phyloP scores from a whole-genome alignment of 2,888 invertebrate genomes.

The Cataglyphis rosenhaueri region DNA sequence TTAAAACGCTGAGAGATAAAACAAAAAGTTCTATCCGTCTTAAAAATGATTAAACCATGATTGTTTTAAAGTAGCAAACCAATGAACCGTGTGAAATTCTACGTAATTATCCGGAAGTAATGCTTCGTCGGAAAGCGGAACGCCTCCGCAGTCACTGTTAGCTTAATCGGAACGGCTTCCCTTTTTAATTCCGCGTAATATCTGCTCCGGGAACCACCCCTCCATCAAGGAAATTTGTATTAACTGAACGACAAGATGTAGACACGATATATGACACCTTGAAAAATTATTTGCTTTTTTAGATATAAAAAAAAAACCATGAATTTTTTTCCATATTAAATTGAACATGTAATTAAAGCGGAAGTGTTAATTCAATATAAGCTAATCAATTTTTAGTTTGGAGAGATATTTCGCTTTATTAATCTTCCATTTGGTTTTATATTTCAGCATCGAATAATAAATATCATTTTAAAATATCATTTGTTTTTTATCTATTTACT shows the following conservation, averaged over 20 bases:
- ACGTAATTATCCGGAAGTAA: conserved; percentile 73
- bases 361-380: background rate
- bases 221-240: conserved; percentile 29
- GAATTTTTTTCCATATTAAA: background rate
- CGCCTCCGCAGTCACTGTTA: conserved; percentile 54
- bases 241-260: conserved; percentile 35
- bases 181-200: conserved; percentile 66
- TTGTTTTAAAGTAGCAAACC: conserved; percentile 46
- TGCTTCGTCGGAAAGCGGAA: conserved; percentile 49
- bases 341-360: background rate
- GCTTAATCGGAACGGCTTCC: conserved; percentile 56
- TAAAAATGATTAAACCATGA: conserved; percentile 37
- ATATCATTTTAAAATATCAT: background rate
- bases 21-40: background rate
- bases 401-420: background rate
- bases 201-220: conserved; percentile 13
- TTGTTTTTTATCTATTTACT: conserved; percentile 6
- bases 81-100: conserved; percentile 66
- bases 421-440: background rate
- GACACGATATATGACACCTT: conserved; percentile 5
- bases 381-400: background rate
- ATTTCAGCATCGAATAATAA: background rate
- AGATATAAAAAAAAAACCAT: conserved; percentile 19
- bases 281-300: conserved; percentile 26
- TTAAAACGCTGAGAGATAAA: background rate